These are phyloP conservation scores for Dromaius novaehollandiae DNA, from an alignment of 2,113 vertebrate species.

Conservation along the genomic window DNA sequence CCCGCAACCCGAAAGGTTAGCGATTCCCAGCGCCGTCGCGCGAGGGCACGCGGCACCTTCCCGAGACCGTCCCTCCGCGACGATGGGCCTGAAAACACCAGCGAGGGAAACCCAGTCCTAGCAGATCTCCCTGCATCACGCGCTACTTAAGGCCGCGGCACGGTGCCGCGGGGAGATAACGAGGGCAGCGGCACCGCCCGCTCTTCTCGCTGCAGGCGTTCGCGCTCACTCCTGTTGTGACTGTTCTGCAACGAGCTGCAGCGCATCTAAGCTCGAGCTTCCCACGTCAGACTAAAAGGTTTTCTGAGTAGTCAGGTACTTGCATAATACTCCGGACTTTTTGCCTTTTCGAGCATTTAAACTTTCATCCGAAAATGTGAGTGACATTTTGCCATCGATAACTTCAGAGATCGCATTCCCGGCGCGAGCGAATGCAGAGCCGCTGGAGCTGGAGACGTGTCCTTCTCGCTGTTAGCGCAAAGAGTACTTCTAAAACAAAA, in stretches of 20 bases:
- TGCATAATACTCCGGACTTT: neutral
- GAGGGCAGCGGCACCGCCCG: rapidly evolving
- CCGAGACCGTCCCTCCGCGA: no score
- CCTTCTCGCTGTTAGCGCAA: neutral
- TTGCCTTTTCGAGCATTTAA: neutral
- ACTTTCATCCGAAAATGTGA: neutral
- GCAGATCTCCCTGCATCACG: rapidly evolving
- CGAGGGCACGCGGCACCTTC: neutral
- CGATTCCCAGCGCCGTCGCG: neutral
- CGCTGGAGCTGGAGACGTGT: neutral
- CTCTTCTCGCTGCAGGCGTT: rapidly evolving
- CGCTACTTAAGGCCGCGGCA: rapidly evolving
- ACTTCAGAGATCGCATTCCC: neutral
- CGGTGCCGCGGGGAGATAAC: no score
- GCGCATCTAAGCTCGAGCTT: neutral
- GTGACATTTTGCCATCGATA: rapidly evolving
- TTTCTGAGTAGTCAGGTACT: neutral
- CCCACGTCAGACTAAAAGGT: neutral
- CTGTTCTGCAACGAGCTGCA: neutral
- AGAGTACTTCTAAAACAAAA: neutral
- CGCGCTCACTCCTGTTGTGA: rapidly evolving
- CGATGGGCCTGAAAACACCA: neutral
- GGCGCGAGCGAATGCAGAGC: rapidly evolving
- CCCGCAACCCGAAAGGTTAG: neutral
- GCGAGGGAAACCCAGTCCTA: neutral